A percentile compares a stretch with the other conserved stretches of the same genome.
Evolutionary conservation across 1,140 invertebrate genomes (phyloP).

Genomic region (Pogonus chalceus): DNA sequence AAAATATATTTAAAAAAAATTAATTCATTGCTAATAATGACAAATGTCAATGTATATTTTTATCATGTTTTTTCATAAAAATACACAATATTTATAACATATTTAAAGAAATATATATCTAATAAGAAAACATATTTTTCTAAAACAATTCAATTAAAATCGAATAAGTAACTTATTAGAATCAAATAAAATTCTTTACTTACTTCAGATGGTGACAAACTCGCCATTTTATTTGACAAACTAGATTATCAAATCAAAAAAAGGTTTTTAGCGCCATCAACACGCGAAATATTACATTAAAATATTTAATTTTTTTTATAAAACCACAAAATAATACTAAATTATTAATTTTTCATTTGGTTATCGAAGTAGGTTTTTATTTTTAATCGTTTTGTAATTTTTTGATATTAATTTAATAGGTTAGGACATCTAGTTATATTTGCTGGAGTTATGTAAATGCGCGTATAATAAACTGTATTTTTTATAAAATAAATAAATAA

Average conservation of each 20-base stretch:
- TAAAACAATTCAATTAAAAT: slow-evolving; percentile 10
- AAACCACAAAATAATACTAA: too few relatives aligned
- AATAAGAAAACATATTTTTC: background rate
- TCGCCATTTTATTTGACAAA: slow-evolving; percentile 24
- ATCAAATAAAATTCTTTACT: too few relatives aligned
- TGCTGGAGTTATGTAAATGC: too few relatives aligned
- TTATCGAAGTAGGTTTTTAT: too few relatives aligned
- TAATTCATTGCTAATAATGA: slow-evolving; percentile 4
- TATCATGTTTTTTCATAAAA: background rate
- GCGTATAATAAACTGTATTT: too few relatives aligned
- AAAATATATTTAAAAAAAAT: background rate
- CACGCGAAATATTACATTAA: too few relatives aligned
- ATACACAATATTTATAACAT: background rate
- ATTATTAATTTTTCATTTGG: too few relatives aligned
- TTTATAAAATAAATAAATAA: too few relatives aligned
- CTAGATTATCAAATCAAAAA: background rate
- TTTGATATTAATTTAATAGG: too few relatives aligned
- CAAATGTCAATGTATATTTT: slow-evolving; percentile 2
- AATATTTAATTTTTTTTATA: too few relatives aligned
- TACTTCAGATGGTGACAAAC: slow-evolving; percentile 35
- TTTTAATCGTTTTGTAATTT: too few relatives aligned
- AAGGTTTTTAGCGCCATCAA: background rate
- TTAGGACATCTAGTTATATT: too few relatives aligned
- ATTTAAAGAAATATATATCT: background rate
- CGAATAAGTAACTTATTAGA: slow-evolving; percentile 11